A percentile compares a stretch with the other conserved stretches of the same genome.
These are phyloP conservation scores for Coccyzus lansbergi DNA, from an alignment of 2,797 vertebrate species.

Conservation along the genomic window DNA sequence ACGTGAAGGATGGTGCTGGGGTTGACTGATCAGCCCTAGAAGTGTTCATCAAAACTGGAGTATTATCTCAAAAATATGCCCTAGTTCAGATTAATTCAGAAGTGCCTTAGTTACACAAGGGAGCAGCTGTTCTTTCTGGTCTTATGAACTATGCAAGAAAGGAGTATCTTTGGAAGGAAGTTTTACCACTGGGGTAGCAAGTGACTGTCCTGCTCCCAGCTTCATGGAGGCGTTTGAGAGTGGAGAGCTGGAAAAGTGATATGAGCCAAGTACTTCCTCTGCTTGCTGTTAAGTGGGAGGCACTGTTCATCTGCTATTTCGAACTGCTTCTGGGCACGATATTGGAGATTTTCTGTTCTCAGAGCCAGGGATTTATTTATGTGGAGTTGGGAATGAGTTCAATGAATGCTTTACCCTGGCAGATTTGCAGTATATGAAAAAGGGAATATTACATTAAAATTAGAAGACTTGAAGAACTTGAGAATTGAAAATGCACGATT, in stretches of 20 bases:
- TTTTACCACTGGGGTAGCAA: neutral
- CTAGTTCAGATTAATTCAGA: neutral
- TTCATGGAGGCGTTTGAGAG: rapidly evolving
- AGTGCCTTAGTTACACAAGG: neutral
- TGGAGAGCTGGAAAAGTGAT: neutral
- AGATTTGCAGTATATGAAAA: neutral
- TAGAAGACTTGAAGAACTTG: neutral
- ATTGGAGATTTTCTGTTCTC: neutral
- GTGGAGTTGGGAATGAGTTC: neutral
- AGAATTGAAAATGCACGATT: neutral
- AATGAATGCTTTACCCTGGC: neutral
- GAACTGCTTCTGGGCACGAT: neutral
- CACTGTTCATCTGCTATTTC: neutral
- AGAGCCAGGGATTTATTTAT: neutral
- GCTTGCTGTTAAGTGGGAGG: neutral
- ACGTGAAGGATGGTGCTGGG: rapidly evolving
- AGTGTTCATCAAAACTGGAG: neutral
- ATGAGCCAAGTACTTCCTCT: neutral
- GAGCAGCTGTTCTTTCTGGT: neutral
- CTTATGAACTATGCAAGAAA: neutral
- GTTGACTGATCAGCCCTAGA: neutral
- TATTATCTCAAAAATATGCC: neutral
- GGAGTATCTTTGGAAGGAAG: neutral
- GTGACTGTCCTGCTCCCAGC: neutral
- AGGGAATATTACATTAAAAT: neutral